Conservation (phyloP, 2,888 invertebrate genomes). For the Fissipunctia ypsillon region DNA sequence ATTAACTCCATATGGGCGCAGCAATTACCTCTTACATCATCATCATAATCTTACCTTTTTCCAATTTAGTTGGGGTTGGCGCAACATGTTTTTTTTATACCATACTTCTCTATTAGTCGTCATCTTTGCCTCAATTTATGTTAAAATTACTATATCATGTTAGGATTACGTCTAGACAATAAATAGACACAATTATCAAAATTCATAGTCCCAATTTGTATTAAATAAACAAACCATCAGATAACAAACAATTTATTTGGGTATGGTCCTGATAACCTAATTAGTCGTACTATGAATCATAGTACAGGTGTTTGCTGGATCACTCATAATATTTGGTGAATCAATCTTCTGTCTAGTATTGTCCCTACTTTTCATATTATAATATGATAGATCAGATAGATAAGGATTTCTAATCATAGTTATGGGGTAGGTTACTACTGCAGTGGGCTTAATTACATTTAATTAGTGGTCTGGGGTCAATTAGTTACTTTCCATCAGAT, state of each 20-base stretch:
- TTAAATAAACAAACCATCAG: conserved; percentile 1
- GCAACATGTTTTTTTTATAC: no score
- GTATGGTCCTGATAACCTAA: background rate
- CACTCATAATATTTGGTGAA: background rate
- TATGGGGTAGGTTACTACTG: no score
- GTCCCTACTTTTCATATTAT: background rate
- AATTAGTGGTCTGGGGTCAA: no score
- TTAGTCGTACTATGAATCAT: background rate
- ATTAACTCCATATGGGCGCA: background rate
- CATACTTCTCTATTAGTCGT: no score
- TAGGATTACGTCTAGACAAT: background rate
- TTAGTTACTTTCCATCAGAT: no score
- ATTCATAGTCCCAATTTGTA: background rate
- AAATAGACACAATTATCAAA: background rate
- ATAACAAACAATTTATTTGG: background rate
- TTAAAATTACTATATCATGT: background rate
- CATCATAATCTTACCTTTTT: no score
- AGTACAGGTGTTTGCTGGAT: background rate
- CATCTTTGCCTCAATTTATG: no score
- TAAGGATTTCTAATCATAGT: background rate
- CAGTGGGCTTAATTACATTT: no score
- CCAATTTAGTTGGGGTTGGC: no score
- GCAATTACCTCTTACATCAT: background rate
- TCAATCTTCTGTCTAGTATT: background rate
- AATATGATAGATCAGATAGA: no score